These are phyloP conservation scores for Minunthozetes semirufus DNA, from an alignment of 2,888 invertebrate genomes.

Conservation along the genomic window DNA sequence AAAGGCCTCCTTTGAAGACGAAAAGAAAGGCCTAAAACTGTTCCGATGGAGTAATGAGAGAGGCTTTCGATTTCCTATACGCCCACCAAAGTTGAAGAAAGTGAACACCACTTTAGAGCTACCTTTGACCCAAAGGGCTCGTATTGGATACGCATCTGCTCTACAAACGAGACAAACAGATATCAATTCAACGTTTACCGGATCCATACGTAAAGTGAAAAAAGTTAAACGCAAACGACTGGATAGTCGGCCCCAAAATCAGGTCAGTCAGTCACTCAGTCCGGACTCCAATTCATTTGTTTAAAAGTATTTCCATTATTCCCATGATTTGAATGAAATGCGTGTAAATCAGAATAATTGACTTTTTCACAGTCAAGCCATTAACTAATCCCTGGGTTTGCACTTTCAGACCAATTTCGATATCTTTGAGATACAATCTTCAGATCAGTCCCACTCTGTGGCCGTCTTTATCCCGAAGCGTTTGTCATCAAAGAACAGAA, in stretches of 20 bases:
- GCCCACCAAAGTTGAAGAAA: constrained; percentile 12
- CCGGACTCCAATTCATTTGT: not conserved
- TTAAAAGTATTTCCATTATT: no score
- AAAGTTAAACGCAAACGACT: constrained; percentile 19
- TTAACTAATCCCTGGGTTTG: not conserved
- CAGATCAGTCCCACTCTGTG: not conserved
- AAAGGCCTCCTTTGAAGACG: not conserved
- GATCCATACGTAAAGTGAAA: constrained; percentile 11
- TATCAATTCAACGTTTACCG: not conserved
- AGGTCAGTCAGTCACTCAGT: not conserved
- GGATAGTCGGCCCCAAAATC: not conserved
- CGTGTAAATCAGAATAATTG: not conserved
- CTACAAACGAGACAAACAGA: constrained; percentile 18
- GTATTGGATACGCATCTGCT: constrained; percentile 28
- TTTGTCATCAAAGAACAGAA: not conserved
- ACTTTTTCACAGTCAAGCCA: not conserved
- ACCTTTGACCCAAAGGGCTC: not conserved
- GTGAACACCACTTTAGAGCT: not conserved
- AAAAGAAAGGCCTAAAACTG: constrained; percentile 14
- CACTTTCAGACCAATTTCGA: constrained; percentile 1
- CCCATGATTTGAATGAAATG: not conserved
- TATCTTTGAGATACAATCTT: constrained; percentile 3
- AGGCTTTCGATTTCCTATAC: constrained; percentile 14
- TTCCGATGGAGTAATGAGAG: constrained; percentile 21
- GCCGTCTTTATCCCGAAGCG: constrained; percentile 15